Conservation (phyloP, 2,888 invertebrate species). For the Hydriomena furcata region DNA sequence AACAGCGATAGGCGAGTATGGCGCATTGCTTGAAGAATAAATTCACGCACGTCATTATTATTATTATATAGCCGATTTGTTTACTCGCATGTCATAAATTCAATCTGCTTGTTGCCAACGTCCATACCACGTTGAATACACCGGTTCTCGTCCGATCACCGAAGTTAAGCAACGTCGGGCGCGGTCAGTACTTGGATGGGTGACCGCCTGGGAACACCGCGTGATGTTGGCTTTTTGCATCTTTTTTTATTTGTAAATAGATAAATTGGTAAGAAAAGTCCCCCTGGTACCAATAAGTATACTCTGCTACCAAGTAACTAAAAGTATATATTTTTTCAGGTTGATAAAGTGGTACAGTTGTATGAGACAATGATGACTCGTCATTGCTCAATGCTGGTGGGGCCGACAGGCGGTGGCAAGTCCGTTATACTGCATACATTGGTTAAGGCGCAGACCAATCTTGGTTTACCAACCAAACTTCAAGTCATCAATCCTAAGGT, state of each 20-base stretch:
- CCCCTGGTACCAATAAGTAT: too few relatives aligned
- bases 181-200: constrained; percentile 64
- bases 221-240: constrained; percentile 37
- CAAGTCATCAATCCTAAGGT: constrained; percentile 94
- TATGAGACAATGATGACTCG: constrained; percentile 98
- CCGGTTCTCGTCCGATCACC: constrained; percentile 77
- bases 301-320: too few relatives aligned
- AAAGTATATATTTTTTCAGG: constrained; percentile 83
- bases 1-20: too few relatives aligned
- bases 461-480: constrained; percentile 91
- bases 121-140: constrained; percentile 67
- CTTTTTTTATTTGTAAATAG: too few relatives aligned
- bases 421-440: constrained; percentile 91
- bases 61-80: too few relatives aligned
- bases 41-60: too few relatives aligned
- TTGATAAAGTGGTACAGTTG: constrained; percentile 94
- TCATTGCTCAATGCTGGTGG: constrained; percentile 95
- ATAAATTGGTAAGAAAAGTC: too few relatives aligned
- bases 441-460: constrained; percentile 89
- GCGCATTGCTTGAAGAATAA: too few relatives aligned
- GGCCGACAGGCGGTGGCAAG: constrained; percentile 97
- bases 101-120: constrained; percentile 45
- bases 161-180: constrained; percentile 75
- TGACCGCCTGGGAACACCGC: constrained; percentile 68
- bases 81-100: constrained; percentile 1